These are phyloP conservation scores for Thalassaphorura encarpata DNA, from an alignment of 1,140 invertebrate species.

Conservation along the genomic window DNA sequence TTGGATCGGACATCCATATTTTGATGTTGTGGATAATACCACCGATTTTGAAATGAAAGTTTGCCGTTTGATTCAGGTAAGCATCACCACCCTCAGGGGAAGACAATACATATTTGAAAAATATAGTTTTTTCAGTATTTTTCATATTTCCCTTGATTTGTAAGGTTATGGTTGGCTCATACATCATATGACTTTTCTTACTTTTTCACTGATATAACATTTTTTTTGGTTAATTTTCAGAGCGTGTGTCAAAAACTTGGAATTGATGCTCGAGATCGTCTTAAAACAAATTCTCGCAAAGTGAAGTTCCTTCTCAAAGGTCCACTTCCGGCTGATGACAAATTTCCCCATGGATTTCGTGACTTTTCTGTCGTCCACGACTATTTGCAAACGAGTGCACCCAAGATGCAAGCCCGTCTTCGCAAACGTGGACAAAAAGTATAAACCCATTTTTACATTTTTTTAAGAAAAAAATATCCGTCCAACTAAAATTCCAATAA, in stretches of 20 bases:
- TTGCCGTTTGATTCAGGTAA: slow-evolving; percentile 87
- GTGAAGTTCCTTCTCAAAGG: slow-evolving; percentile 81
- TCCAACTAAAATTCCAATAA: too few relatives aligned
- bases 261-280: slow-evolving; percentile 82
- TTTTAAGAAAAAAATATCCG: too few relatives aligned
- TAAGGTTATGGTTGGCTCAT: too few relatives aligned
- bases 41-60: slow-evolving; percentile 96
- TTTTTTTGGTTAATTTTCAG: too few relatives aligned
- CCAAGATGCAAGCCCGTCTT: slow-evolving; percentile 81
- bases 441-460: too few relatives aligned
- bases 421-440: slow-evolving; percentile 91
- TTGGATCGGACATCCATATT: slow-evolving; percentile 98
- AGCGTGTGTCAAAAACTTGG: slow-evolving; percentile 89
- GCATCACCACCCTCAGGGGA: too few relatives aligned
- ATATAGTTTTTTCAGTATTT: too few relatives aligned
- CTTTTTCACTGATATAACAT: too few relatives aligned
- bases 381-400: slow-evolving; percentile 80
- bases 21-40: slow-evolving; percentile 97
- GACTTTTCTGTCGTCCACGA: slow-evolving; percentile 98
- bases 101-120: too few relatives aligned
- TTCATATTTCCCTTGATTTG: too few relatives aligned
- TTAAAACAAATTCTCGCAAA: slow-evolving; percentile 80
- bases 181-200: too few relatives aligned
- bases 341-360: slow-evolving; percentile 78
- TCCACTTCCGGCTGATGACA: slow-evolving; percentile 54